phyloP scores from a whole-genome alignment of 2,797 vertebrate genomes.

The Chromis chromis region DNA sequence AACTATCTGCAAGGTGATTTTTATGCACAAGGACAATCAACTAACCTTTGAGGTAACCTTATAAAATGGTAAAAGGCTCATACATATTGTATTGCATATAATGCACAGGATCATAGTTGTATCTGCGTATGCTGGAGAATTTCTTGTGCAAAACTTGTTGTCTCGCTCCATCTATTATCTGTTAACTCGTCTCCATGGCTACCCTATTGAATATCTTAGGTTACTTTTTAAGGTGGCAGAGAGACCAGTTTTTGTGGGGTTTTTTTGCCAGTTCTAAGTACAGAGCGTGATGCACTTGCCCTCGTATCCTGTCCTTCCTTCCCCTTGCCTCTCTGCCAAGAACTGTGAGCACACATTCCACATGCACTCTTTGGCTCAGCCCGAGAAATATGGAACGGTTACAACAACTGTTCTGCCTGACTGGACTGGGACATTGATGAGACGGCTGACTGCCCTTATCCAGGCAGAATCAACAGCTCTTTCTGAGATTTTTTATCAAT shows the following conservation, averaged over 20 bases:
- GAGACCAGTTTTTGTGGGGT: background rate
- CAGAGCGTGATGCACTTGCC: constrained; percentile 41
- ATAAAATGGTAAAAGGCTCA: background rate
- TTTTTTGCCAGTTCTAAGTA: constrained; percentile 22
- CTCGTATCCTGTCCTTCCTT: constrained; percentile 37
- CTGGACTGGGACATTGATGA: constrained; percentile 68
- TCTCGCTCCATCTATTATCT: background rate
- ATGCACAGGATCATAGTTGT: background rate
- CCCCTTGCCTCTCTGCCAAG: constrained; percentile 49
- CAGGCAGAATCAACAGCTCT: constrained; percentile 42
- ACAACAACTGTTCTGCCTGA: constrained; percentile 72
- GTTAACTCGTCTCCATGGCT: background rate
- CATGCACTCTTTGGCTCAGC: constrained; percentile 61
- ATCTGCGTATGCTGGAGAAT: background rate
- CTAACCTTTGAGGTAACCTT: background rate
- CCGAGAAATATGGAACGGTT: constrained; percentile 62
- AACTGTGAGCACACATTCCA: constrained; percentile 56
- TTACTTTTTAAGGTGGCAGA: background rate
- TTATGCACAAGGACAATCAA: background rate
- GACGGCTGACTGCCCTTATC: constrained; percentile 62
- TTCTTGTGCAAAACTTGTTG: background rate
- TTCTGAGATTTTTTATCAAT: constrained; percentile 47
- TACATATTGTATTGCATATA: background rate
- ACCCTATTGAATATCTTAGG: background rate
- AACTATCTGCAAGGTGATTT: background rate